A percentile compares a stretch with the other conserved stretches of the same genome.
These are phyloP conservation scores for Agapostemon virescens DNA, from an alignment of 2,888 invertebrate genomes.

Conservation along the genomic window DNA sequence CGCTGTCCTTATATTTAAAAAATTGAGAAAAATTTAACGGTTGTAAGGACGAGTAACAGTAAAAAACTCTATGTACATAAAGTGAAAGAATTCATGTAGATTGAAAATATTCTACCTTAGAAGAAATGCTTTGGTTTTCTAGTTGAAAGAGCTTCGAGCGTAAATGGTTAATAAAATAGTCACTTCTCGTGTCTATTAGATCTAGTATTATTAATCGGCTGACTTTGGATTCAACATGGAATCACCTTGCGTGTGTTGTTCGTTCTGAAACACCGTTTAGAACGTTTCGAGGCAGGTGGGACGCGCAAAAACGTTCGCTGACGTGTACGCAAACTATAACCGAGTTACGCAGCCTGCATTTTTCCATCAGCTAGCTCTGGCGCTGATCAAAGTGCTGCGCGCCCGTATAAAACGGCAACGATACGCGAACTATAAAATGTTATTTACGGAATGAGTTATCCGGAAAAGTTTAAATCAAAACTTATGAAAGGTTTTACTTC, in stretches of 20 bases:
- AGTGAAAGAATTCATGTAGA: too few relatives aligned
- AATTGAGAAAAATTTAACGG: too few relatives aligned
- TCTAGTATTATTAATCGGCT: neutral
- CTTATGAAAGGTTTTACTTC: slow-evolving; percentile 62
- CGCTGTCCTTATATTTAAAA: too few relatives aligned
- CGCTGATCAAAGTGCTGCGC: slow-evolving; percentile 70
- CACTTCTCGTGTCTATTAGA: neutral
- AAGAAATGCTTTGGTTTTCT: too few relatives aligned
- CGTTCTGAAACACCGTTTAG: slow-evolving; percentile 27
- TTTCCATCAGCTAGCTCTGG: slow-evolving; percentile 67
- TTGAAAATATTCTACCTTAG: too few relatives aligned
- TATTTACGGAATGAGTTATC: slow-evolving; percentile 59
- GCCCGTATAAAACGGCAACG: slow-evolving; percentile 62
- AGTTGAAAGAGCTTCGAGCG: too few relatives aligned
- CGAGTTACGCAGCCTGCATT: slow-evolving; percentile 63
- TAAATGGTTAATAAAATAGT: too few relatives aligned
- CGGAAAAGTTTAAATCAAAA: slow-evolving; percentile 66
- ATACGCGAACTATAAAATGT: slow-evolving; percentile 65
- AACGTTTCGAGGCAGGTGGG: slow-evolving; percentile 41
- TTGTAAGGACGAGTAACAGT: too few relatives aligned
- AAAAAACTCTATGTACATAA: too few relatives aligned
- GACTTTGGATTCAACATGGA: neutral
- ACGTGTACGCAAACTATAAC: slow-evolving; percentile 62
- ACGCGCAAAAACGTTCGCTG: slow-evolving; percentile 64
- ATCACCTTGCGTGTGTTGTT: neutral